phyloP scores from a whole-genome alignment of 2,113 vertebrate genomes.

The Tetrao urogallus region DNA sequence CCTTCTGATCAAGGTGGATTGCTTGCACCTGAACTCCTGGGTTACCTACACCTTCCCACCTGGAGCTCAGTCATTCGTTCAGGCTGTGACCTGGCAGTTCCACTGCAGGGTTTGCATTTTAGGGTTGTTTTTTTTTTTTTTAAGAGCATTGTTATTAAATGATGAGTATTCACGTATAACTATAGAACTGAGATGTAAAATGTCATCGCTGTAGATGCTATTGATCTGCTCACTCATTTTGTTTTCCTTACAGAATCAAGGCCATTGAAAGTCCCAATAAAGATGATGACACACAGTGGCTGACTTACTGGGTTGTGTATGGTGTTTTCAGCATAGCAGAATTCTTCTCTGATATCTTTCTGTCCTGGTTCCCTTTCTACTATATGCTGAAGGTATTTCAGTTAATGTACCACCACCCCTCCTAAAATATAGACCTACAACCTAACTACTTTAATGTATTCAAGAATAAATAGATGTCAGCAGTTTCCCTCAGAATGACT shows the following conservation, averaged over 20 bases:
- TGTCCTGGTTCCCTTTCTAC: constrained; percentile 99
- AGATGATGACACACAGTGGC: constrained; percentile 98
- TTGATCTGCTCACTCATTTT: neutral
- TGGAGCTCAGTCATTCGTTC: too few relatives aligned
- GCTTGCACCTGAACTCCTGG: too few relatives aligned
- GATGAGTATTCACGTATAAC: neutral
- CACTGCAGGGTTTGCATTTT: neutral
- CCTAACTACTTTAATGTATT: neutral
- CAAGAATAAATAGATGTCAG: neutral
- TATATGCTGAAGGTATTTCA: constrained; percentile 93
- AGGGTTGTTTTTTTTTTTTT: neutral
- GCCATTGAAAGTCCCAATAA: constrained; percentile 97
- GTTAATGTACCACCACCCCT: neutral
- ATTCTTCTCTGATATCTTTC: constrained; percentile 96
- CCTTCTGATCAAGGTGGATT: too few relatives aligned
- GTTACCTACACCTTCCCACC: too few relatives aligned
- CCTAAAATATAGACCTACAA: neutral
- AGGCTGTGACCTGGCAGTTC: too few relatives aligned
- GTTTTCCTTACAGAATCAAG: constrained; percentile 87
- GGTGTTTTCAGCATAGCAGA: constrained; percentile 95
- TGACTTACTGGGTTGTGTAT: constrained; percentile 99
- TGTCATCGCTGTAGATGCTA: neutral
- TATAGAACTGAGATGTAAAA: neutral
- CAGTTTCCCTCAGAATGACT: neutral
- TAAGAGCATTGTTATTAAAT: neutral